Conservation (phyloP, 64 coral and sea anemone genomes). For the Actinia equina region DNA sequence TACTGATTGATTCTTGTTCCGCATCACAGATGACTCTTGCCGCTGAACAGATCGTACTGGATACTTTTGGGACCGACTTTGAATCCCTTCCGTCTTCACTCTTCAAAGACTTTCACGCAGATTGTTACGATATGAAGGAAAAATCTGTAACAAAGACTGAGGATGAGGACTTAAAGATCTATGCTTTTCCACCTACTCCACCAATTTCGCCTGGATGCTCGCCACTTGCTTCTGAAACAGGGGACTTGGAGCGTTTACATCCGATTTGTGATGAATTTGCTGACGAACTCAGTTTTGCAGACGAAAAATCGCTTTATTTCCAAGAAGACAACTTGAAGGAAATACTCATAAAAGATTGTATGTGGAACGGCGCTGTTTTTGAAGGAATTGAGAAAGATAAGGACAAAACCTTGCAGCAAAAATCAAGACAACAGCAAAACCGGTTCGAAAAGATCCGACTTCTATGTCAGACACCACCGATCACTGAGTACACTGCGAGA, state of each 20-base stretch:
- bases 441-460: constrained; percentile 63
- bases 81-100: constrained; percentile 72
- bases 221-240: constrained; percentile 44
- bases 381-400: constrained; percentile 40
- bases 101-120: constrained; percentile 83
- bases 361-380: constrained; percentile 87
- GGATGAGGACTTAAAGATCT: constrained; percentile 69
- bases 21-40: background rate
- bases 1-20: background rate
- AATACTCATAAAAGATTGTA: constrained; percentile 94
- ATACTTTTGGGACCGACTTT: constrained; percentile 57
- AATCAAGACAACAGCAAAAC: constrained; percentile 36
- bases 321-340: constrained; percentile 85
- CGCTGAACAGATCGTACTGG: constrained; percentile 48
- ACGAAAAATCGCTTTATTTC: constrained; percentile 83
- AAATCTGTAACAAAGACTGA: constrained; percentile 48
- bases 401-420: constrained; percentile 35
- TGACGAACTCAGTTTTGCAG: constrained; percentile 60
- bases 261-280: constrained; percentile 80
- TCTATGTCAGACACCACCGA: constrained; percentile 74
- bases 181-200: constrained; percentile 82
- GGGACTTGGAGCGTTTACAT: constrained; percentile 60
- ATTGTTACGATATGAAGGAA: constrained; percentile 65
- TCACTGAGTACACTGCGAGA: constrained; percentile 67
- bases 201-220: constrained; percentile 80